A percentile compares a stretch with the other conserved stretches of the same genome.
Evolutionary conservation across 2,797 vertebrate genomes (phyloP).

Genomic region (Diceros bicornis): DNA sequence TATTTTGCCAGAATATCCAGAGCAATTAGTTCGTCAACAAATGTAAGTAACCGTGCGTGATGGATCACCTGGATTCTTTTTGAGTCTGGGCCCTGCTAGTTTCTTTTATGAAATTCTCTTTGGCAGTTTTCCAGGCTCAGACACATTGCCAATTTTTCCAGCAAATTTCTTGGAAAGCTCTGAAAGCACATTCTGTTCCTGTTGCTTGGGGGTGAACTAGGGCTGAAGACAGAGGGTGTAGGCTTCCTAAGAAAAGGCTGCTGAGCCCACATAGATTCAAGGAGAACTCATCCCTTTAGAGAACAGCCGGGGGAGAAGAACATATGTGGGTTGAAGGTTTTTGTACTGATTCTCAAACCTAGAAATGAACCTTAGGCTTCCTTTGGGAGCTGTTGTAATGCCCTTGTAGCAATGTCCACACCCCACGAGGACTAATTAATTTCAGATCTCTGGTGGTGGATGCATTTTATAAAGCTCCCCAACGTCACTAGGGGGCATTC

Average conservation of each 20-base stretch:
- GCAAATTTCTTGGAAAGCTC: constrained; percentile 65
- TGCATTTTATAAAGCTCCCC: not conserved
- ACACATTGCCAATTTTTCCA: not conserved
- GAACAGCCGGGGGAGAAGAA: not conserved
- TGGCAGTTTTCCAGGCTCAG: constrained; percentile 16
- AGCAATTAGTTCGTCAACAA: not conserved
- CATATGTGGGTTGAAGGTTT: not conserved
- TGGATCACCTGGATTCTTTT: not conserved
- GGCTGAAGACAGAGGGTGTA: not conserved
- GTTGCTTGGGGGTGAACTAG: not conserved
- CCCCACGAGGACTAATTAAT: not conserved
- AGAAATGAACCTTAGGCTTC: not conserved
- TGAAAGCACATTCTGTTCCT: constrained; percentile 62
- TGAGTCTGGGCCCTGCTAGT: not conserved
- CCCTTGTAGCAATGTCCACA: not conserved
- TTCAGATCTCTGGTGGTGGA: not conserved
- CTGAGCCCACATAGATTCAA: not conserved
- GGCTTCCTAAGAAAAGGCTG: not conserved
- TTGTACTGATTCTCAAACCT: not conserved
- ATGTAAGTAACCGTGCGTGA: not conserved
- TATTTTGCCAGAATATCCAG: not conserved
- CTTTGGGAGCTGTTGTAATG: not conserved
- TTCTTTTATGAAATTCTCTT: constrained; percentile 38
- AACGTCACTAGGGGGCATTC: not conserved
- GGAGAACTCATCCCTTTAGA: not conserved